These are phyloP conservation scores for Prolemur simus DNA, from an alignment of 2,113 vertebrate genomes.

Conservation along the genomic window DNA sequence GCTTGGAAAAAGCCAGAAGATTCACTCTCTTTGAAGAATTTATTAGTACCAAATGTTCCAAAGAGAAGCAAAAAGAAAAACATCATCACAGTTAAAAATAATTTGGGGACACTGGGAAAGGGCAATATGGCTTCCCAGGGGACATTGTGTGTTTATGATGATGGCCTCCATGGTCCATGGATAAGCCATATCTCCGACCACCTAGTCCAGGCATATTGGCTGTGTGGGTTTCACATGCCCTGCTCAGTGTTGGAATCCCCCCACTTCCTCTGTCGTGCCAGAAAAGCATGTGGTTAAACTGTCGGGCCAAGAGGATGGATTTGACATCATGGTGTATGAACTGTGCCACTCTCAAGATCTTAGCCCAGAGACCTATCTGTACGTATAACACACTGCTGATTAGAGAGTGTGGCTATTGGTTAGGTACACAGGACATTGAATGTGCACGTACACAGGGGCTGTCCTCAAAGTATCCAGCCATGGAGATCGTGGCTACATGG, in stretches of 20 bases:
- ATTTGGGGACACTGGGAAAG: not conserved
- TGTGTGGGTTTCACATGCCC: not conserved
- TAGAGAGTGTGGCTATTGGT: not conserved
- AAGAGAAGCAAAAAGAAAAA: not conserved
- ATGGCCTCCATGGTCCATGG: too few species aligned
- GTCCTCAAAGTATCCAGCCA: too few species aligned
- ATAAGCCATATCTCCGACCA: not conserved
- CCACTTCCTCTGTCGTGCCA: not conserved
- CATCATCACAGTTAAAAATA: not conserved
- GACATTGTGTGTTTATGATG: not conserved
- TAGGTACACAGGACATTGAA: not conserved
- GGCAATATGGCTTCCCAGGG: not conserved
- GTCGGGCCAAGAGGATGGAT: not conserved
- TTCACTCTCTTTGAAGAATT: not conserved
- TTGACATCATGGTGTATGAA: not conserved
- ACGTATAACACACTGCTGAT: not conserved
- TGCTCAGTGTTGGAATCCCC: not conserved
- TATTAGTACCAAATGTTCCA: conserved; percentile 29
- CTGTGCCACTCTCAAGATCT: not conserved
- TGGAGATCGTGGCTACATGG: too few species aligned
- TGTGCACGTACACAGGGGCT: not conserved
- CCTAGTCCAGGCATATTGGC: not conserved
- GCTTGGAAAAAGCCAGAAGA: not conserved
- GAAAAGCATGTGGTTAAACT: not conserved
- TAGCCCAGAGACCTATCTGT: not conserved